Base-by-base conservation (phyloP, 30 jellyfish, hydroid and myxozoan genomes). In the Hydractinia echinata region DNA sequence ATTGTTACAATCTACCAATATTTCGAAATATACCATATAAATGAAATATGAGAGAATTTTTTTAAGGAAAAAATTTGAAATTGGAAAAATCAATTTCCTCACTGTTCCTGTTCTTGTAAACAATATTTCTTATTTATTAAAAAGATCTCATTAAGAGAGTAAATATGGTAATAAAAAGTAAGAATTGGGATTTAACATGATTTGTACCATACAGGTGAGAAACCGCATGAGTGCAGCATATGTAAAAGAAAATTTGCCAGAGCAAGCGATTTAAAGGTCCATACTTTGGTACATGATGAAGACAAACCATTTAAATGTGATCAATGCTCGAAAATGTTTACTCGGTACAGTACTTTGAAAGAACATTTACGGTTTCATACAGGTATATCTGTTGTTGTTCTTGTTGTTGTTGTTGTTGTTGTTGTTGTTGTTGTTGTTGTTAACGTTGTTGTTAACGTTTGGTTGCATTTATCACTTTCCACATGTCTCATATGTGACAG, bases 241-340 rank as follows among this genome's bases (percentile, higher is more conserved):
- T 92, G 98, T 51, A 76, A 83, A 21, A 87, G 94, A 50, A 64
- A 83, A 56, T 92, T 92, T 69, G 98, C 98, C 5, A 83, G 98
- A 19, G 96, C 96, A 20, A 87, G 96, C 70, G 98, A 92, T 66
- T 68, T 92, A 30, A 92, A 86, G 72, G 95, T 87, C 11, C 98
- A 92, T 60, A 14, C 81, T 81, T 96, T 96, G 21, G 96, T 92
- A 0, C 98, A 92, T 21, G 71, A 86, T 4, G 98, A 92, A 30
- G 98, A 92, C 67, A 87, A 87, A 70, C 98, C 98, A 7, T 87
- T 52, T 85, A 92, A 92, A 53, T 92, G 98, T 53, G 89, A 87
- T 39, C 77, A 77, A 44, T 92, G 98, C 78, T 86, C 81, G 5
- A 92, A 92, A 72, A 86, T 83, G 95, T 92, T 92, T 66, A 86